Conservation (phyloP, 1,140 invertebrate genomes). For the Battus philenor region DNA sequence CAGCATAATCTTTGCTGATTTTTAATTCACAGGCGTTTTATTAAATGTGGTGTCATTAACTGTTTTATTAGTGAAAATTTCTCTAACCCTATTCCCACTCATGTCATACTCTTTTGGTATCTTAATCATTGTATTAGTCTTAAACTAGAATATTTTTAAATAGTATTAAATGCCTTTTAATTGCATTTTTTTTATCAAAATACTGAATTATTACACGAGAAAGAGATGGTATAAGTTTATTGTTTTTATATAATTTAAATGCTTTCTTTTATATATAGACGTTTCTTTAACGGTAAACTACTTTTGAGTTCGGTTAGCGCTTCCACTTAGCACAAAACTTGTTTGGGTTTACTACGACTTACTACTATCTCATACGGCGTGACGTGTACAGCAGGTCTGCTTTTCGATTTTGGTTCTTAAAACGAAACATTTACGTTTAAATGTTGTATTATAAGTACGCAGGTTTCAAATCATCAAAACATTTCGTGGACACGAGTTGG, state of each 20-base stretch:
- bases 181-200: too few relatives aligned
- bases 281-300: conserved; percentile 54
- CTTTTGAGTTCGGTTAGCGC: conserved; percentile 47
- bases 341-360: conserved; percentile 66
- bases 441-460: background rate
- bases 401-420: conserved; percentile 20
- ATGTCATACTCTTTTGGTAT: too few relatives aligned
- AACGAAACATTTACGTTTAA: background rate
- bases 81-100: too few relatives aligned
- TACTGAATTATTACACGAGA: too few relatives aligned
- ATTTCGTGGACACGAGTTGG: conserved; percentile 9
- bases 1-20: background rate
- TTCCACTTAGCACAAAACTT: conserved; percentile 53
- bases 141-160: too few relatives aligned
- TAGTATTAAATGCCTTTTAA: too few relatives aligned
- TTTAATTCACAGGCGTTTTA: conserved; percentile 5
- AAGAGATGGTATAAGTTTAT: too few relatives aligned
- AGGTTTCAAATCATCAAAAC: conserved; percentile 5
- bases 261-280: conserved; percentile 32
- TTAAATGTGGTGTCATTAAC: too few relatives aligned
- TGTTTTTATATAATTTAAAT: too few relatives aligned
- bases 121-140: too few relatives aligned
- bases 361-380: conserved; percentile 45
- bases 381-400: background rate
- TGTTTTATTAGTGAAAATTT: too few relatives aligned